Base-by-base conservation (phyloP, 2,888 invertebrate species). In the Harpalus rufipes region DNA sequence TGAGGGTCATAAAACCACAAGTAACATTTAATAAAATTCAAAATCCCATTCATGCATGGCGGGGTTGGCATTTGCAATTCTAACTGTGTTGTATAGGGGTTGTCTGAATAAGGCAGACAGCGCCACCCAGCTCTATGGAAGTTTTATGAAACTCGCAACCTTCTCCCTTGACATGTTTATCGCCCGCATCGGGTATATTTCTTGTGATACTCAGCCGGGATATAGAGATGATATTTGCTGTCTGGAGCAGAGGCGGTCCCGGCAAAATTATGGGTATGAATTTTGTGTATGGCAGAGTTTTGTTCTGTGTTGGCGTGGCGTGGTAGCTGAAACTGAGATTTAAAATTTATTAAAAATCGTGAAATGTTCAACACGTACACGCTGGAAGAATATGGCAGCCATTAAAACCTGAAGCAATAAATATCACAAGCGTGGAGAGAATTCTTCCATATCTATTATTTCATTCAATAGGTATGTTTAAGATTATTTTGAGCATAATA, bases 181-280 rank as follows among this genome's bases (percentile, higher is more conserved):
- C 63, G 18, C 63, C 63, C 63, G 12, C 63, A 63, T 8, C 21
- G 63, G 63, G 63, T 12, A 21, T 63, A 63, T 63, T 63, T 63
- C 63, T 63, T 10, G 10, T 10, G 25, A 63, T 63, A 63, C 25
- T 21, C 12, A 6, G 25, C 12, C 25, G 25, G 18, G 21, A 63
- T 63, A 63, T 18, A 16, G 14, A 7, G 59, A 59, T 59, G 59
- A 18, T 59, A 59, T 59, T 16, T 32, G 1, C 59, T 16, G 59
- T 18, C 14, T 16, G 59, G 18, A 7, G 16, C 59, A 59, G 18
- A 59, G 16, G 7, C 59, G 14, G 59, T 16, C 14, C 5, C 10
- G 59, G 7, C n/a, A 5, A 18, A 59, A 3, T 59, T 14, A 56
- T 14, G 56, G n/a, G 1, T 56, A 7, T n/a, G 56, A 56, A 10